Evolutionary conservation across 2,797 vertebrate species (phyloP).

Genomic region (Passerculus sandwichensis): DNA sequence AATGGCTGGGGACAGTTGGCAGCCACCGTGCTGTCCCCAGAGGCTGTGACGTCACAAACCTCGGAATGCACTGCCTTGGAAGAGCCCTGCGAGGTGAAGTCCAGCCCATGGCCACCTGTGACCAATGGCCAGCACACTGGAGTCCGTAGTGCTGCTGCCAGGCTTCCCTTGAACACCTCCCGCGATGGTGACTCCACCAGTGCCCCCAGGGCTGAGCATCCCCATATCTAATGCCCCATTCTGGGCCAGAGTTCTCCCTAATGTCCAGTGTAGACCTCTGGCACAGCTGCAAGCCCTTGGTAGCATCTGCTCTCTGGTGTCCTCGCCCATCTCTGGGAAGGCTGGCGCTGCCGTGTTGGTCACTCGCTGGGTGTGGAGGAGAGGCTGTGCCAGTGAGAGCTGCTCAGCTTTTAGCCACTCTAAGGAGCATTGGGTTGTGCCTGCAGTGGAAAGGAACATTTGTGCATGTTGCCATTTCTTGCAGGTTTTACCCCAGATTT

Average conservation of each 20-base stretch:
- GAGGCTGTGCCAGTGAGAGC: neutral
- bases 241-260: neutral
- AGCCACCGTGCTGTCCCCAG: neutral
- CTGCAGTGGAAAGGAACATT: neutral
- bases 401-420: neutral
- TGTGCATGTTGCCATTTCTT: neutral
- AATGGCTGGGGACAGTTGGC: neutral
- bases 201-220: accelerated
- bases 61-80: accelerated
- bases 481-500: neutral
- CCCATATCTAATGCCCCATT: no score
- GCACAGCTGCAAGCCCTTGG: neutral
- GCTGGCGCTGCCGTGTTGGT: accelerated
- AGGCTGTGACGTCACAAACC: neutral
- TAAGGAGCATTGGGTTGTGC: neutral
- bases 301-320: neutral
- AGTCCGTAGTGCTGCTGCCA: accelerated
- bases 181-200: accelerated
- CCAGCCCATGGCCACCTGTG: neutral
- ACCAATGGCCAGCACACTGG: accelerated
- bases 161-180: neutral
- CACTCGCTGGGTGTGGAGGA: accelerated
- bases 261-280: neutral
- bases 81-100: accelerated
- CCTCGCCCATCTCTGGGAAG: neutral